Conservation (phyloP, 2,113 vertebrate species). For the Gymnocephalus cernua region DNA sequence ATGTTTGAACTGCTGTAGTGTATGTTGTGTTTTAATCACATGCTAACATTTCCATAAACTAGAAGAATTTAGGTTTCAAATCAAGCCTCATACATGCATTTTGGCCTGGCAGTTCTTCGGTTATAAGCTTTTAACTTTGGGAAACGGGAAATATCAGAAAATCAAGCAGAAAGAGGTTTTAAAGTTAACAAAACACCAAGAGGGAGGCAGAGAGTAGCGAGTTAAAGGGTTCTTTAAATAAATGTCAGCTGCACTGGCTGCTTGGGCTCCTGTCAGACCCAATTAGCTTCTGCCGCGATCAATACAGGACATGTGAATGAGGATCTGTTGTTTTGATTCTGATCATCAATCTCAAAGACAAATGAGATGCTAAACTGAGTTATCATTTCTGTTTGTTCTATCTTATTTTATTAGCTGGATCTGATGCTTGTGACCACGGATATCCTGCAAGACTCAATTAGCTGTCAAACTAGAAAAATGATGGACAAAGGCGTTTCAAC, state of each 20-base stretch:
- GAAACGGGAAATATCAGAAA: no score
- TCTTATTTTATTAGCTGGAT: constrained; percentile 21
- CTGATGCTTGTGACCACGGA: background rate
- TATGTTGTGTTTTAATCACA: no score
- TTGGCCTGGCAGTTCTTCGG: no score
- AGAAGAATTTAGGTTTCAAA: no score
- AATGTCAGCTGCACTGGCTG: constrained; percentile 18
- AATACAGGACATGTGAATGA: constrained; percentile 20
- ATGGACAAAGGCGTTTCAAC: background rate
- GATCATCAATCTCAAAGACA: constrained; percentile 20
- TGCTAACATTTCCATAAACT: no score
- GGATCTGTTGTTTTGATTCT: constrained; percentile 10
- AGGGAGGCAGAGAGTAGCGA: background rate
- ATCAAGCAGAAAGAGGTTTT: no score
- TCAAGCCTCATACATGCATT: no score
- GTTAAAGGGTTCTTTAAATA: constrained; percentile 16
- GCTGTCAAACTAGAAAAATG: constrained; percentile 1
- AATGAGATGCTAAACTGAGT: constrained; percentile 22
- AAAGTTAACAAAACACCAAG: constrained; percentile 28
- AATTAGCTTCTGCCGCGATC: constrained; percentile 20
- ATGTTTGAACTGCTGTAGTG: no score
- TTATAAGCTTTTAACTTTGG: no score
- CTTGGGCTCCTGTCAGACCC: background rate
- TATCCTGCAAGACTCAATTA: background rate
- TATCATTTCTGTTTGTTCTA: constrained; percentile 14